phyloP scores from a whole-genome alignment of 2,888 invertebrate species.

The Carcina quercana region DNA sequence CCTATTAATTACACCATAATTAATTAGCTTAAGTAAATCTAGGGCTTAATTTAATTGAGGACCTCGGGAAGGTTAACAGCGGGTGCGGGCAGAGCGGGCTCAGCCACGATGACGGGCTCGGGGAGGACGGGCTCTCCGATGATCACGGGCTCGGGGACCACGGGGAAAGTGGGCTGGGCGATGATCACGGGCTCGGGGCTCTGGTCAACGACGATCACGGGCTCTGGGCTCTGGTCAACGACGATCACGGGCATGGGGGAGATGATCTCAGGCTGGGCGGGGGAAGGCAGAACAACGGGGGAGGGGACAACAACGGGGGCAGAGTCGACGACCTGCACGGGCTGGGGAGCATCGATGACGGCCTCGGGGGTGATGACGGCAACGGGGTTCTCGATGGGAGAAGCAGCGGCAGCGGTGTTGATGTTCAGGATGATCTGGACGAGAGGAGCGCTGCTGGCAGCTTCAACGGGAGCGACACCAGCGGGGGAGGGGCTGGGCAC shows the following conservation, averaged over 20 bases:
- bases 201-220: neutral
- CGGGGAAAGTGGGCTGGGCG: constrained; percentile 4
- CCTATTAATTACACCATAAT: no score
- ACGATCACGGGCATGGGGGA: constrained; percentile 11
- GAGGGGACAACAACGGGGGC: constrained; percentile 4
- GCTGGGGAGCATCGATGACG: constrained; percentile 3
- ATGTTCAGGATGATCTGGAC: constrained; percentile 34
- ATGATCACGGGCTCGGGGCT: neutral
- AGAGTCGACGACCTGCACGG: constrained; percentile 5
- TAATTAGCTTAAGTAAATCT: no score
- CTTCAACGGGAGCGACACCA: no score
- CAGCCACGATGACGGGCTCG: constrained; percentile 4
- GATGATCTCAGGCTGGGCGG: no score
- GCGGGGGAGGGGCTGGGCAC: constrained; percentile 12
- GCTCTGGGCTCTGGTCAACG: constrained; percentile 2
- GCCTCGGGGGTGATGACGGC: constrained; percentile 6
- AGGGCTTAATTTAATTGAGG: constrained; percentile 9
- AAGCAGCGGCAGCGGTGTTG: constrained; percentile 12
- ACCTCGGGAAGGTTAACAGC: constrained; percentile 12
- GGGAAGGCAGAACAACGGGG: neutral
- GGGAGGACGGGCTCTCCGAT: no score
- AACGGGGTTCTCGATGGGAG: constrained; percentile 7
- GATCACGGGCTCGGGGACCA: constrained; percentile 6
- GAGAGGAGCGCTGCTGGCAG: constrained; percentile 12
- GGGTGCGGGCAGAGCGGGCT: constrained; percentile 5